phyloP scores from a whole-genome alignment of 1,140 invertebrate species.

The Monochamus saltuarius region DNA sequence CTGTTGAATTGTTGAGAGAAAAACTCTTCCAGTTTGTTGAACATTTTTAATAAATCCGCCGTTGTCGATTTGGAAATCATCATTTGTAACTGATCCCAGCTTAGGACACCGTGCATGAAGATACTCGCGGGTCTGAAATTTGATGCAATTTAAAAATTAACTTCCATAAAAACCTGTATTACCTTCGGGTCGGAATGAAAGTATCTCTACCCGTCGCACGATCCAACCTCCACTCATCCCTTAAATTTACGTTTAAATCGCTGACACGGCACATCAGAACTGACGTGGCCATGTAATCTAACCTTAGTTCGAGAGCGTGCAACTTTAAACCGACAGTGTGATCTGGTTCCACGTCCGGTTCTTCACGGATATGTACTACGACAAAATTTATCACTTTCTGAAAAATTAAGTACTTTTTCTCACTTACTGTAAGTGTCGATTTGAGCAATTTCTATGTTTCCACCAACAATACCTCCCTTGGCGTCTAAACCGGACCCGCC shows the following conservation, averaged over 20 bases:
- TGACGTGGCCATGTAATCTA: conserved; percentile 96
- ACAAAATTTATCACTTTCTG: neutral
- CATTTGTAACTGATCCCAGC: conserved; percentile 94
- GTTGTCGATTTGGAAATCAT: conserved; percentile 96
- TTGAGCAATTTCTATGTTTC: conserved; percentile 86
- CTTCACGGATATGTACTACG: conserved; percentile 83
- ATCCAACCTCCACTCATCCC: conserved; percentile 77
- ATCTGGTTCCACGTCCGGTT: conserved; percentile 84
- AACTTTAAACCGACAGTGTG: conserved; percentile 85
- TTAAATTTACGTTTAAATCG: conserved; percentile 73
- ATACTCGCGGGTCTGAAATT: conserved; percentile 78
- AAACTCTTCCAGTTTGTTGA: conserved; percentile 94
- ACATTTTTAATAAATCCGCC: conserved; percentile 94
- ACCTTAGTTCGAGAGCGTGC: conserved; percentile 79
- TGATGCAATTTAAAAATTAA: conserved; percentile 20
- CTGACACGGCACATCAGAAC: conserved; percentile 89
- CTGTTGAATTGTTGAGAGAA: conserved; percentile 94
- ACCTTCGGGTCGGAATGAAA: conserved; percentile 61
- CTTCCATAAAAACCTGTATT: conserved; percentile 2
- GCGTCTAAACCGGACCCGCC: conserved; percentile 91
- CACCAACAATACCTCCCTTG: conserved; percentile 94
- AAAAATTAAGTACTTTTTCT: neutral
- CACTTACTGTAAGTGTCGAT: conserved; percentile 81
- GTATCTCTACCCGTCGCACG: conserved; percentile 48
- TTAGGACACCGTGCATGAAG: conserved; percentile 88